Evolutionary conservation across 2,113 vertebrate species (phyloP).

Genomic region (Ailuropoda melanoleuca): DNA sequence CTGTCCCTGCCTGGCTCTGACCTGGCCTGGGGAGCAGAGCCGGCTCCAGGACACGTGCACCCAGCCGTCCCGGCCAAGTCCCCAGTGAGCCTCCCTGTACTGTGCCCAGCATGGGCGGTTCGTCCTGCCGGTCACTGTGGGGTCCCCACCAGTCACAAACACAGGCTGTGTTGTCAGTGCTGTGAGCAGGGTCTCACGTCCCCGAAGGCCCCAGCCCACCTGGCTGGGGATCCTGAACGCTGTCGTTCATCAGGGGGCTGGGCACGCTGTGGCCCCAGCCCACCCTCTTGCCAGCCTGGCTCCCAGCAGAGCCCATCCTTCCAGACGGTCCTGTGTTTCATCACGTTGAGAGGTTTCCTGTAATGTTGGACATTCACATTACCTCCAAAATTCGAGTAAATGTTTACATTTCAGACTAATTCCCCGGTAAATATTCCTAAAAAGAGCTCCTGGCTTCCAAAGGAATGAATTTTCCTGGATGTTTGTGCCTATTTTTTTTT

Average conservation of each 20-base stretch:
- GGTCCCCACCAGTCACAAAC: neutral
- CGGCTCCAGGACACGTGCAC: neutral
- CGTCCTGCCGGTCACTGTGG: neutral
- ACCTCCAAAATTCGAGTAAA: neutral
- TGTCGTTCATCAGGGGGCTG: too few relatives aligned
- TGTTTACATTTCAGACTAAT: neutral
- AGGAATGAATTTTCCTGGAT: neutral
- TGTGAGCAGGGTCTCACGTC: fast-evolving
- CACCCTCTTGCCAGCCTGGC: neutral
- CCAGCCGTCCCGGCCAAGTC: fast-evolving
- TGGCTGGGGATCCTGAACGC: neutral
- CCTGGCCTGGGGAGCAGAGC: neutral
- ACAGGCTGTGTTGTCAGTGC: neutral
- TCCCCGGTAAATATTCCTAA: conserved; percentile 10
- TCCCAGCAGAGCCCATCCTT: neutral
- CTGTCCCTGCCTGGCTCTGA: neutral
- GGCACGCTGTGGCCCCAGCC: neutral
- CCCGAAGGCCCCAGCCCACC: neutral
- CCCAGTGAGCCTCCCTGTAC: neutral
- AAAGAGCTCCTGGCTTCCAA: neutral
- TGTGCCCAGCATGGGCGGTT: neutral
- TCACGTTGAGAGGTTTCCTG: neutral
- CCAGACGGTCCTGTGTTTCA: fast-evolving
- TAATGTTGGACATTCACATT: neutral
- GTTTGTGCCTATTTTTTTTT: neutral